A percentile compares a stretch with the other conserved stretches of the same genome.
Evolutionary conservation across 2,797 vertebrate genomes (phyloP).

Genomic region (Rhinoraja longicauda): DNA sequence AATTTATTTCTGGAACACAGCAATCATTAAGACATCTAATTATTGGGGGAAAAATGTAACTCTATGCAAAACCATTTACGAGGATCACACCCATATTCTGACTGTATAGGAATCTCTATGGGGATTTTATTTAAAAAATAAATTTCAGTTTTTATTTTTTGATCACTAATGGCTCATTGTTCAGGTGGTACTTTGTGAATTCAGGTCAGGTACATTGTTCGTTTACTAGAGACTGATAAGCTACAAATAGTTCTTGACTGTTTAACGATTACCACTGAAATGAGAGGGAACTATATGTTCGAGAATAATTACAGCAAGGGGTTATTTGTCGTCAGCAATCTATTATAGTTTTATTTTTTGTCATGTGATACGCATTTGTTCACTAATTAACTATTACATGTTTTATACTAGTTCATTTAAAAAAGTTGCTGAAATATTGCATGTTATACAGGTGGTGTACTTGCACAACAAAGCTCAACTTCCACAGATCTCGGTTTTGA

Average conservation of each 20-base stretch:
- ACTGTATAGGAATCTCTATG: background rate
- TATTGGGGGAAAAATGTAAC: background rate
- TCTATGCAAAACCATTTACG: background rate
- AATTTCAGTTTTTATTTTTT: background rate
- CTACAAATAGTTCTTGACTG: background rate
- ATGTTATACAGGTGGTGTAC: slow-evolving; percentile 39
- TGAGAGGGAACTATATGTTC: background rate
- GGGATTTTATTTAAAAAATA: background rate
- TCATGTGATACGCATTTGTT: background rate
- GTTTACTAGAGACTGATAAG: background rate
- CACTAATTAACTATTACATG: background rate
- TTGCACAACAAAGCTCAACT: slow-evolving; percentile 66
- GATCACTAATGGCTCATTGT: background rate
- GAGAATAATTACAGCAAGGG: background rate
- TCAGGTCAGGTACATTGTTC: background rate
- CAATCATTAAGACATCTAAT: background rate
- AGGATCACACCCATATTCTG: background rate
- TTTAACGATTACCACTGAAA: background rate
- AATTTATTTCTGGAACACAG: background rate
- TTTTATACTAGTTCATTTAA: slow-evolving; percentile 8
- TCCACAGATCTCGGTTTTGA: slow-evolving; percentile 73
- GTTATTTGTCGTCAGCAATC: no score
- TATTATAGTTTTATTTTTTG: background rate
- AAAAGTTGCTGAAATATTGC: background rate
- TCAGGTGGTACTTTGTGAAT: background rate